Base-by-base conservation (phyloP, 2,888 invertebrate species). In the Volucella bombylans region DNA sequence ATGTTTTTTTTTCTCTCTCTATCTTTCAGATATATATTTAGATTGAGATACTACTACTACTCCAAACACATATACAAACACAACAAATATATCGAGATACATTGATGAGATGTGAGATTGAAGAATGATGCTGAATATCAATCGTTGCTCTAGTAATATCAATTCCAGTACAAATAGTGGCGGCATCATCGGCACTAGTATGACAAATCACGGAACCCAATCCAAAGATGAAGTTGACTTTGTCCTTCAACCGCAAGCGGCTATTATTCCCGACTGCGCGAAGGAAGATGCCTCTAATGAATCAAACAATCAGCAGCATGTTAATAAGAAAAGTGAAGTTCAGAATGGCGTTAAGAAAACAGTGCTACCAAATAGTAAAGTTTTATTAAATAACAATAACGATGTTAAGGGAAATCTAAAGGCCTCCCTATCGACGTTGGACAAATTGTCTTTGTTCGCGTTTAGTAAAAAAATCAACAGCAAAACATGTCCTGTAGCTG, bases 201-300 rank as follows among this genome's bases (percentile, higher is more conserved):
- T 79, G 78, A 82, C 78, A 57, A 86, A 86, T 47, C 73, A 72
- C 69, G 71, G 57, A 71, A 85, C 69, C 45, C 85, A 87, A 65
- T 88, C 88, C 87, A 88, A 88, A 88, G 91, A 91, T 88, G 91
- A 91, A 88, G 90, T 91, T 47, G 91, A 91, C 87, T 91, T 91
- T 83, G 89, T 90, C 14, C 80, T 86, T 61, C 85, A 71, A 11
- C 62, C 81, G 64, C 61, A 55, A 23, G 52, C 47, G 52, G 8
- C 52, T 38, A 23, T 38, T 39, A 57, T 49, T 14, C 38, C 31
- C n/a, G 68, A 69, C 47, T 43, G 69, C 43, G 59, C 64, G 43
- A 68, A 73, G 45, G 82, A 65, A 31, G 77, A 77, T 4, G 50
- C 18, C 9, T 10, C 45, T 31, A 31, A 31, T 6, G 31, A 31